Base-by-base conservation (phyloP, 2,113 vertebrate genomes). In the Muscicapa adusta region DNA sequence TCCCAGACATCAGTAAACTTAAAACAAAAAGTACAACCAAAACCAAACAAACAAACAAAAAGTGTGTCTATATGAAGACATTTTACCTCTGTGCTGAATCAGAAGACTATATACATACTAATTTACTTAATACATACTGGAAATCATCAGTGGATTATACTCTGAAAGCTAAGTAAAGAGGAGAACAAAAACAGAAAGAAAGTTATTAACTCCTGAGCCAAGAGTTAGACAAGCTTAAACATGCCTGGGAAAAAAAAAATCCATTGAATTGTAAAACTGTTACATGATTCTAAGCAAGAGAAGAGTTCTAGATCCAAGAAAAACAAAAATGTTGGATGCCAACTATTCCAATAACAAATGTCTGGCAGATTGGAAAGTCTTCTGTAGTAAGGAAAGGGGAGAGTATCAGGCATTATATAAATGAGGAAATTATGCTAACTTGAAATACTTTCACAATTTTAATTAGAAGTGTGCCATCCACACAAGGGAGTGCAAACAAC, bases 91-190 rank as follows among this genome's bases (percentile, higher is more conserved):
- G 51, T 73, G 47, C 58, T 93, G 60, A 73, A 79, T 72, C 58
- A 62, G 85, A 79, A 66, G 43, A 51, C 38, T 76, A 61, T 9
- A 34, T 72, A 71, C 12, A 38, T 79, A 66, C 25, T 90, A 77
- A 67, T 78, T 68, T 73, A 85, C 70, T 73, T 80, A 89, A 91
- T 54, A 90, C 18, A 80, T 68, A 62, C 47, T 83, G 75, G n/a
- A 85, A 94, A 80, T 47, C 33, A 82, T 85, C 65, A 92, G 57
- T 60, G 34, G 65, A 78, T 84, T 54, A 66, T 88, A 92, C 43
- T 88, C 54, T 88, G 75, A 88, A 93, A 83, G 75, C 63, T 83
- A 56, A 90, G 19, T 83, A 70, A 93, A 93, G 38, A 87, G 31
- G 14, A 84, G 67, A 83, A 78, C 14, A 78, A 93, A 51, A 91